A percentile compares a stretch with the other conserved stretches of the same genome.
These are phyloP conservation scores for Sphinx pinastri DNA, from an alignment of 2,888 invertebrate genomes.

Conservation along the genomic window DNA sequence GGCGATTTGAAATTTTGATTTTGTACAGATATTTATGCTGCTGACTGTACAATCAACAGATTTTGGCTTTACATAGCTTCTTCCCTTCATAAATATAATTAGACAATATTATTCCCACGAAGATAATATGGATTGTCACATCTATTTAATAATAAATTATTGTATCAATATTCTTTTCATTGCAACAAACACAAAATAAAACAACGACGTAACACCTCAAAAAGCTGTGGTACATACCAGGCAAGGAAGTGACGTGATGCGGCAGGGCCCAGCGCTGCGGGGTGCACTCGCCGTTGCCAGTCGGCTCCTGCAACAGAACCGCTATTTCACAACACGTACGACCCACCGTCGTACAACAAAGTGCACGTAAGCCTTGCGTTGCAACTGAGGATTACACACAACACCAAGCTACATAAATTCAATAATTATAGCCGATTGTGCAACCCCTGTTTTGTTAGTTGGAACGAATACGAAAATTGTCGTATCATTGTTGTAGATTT, in stretches of 20 bases:
- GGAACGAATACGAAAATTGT: background rate
- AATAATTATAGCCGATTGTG: background rate
- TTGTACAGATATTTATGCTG: too few species aligned
- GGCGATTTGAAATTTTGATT: too few species aligned
- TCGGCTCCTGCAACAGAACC: constrained; percentile 63
- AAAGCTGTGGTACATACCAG: constrained; percentile 66
- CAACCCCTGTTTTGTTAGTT: background rate
- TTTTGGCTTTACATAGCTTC: too few species aligned
- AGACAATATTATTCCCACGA: too few species aligned
- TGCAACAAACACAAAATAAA: too few species aligned
- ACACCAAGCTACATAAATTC: constrained; percentile 11
- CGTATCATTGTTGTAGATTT: background rate
- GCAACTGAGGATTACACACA: background rate
- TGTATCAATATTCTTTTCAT: too few species aligned
- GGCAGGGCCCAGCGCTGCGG: constrained; percentile 82
- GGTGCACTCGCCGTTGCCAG: constrained; percentile 63
- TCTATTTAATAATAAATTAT: too few species aligned
- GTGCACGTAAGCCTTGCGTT: constrained; percentile 16
- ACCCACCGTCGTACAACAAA: background rate
- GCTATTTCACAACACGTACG: constrained; percentile 1
- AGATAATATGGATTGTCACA: too few species aligned
- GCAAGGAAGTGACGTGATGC: constrained; percentile 85
- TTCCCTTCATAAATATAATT: too few species aligned
- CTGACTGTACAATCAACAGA: too few species aligned
- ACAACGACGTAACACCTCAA: too few species aligned